These are phyloP conservation scores for Scaptomyza polygonia DNA, from an alignment of 2,888 invertebrate species.

Conservation along the genomic window DNA sequence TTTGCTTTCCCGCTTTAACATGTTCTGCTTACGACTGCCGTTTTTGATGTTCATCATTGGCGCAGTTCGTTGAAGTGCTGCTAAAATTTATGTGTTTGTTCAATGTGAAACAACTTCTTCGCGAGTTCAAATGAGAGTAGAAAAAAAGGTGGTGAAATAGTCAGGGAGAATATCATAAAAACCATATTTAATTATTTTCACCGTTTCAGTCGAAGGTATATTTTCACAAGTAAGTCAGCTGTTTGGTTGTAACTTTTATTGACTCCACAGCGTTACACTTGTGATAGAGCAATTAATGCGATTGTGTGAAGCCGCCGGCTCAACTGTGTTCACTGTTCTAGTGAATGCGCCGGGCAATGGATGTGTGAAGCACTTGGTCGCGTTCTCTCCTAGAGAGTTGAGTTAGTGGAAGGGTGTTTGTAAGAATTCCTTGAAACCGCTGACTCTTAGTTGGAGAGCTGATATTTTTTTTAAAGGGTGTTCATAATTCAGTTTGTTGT, in stretches of 20 bases:
- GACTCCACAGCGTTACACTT: conserved; percentile 82
- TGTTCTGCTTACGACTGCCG: conserved; percentile 9
- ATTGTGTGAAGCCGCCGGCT: conserved; percentile 56
- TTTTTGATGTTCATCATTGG: conserved; percentile 35
- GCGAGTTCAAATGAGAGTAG: too few relatives aligned
- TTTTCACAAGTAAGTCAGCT: conserved; percentile 82
- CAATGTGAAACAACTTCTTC: too few relatives aligned
- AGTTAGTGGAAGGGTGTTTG: conserved; percentile 46
- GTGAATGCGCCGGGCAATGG: conserved; percentile 65
- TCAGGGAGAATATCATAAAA: too few relatives aligned
- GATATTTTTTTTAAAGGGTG: conserved; percentile 49
- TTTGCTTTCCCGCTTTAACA: conserved; percentile 22
- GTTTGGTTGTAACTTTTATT: conserved; percentile 65
- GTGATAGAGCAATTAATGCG: conserved; percentile 78
- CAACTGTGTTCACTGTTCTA: conserved; percentile 79
- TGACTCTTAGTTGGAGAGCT: conserved; percentile 81
- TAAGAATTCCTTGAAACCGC: conserved; percentile 13
- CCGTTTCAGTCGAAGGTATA: not conserved
- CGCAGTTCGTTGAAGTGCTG: conserved; percentile 43
- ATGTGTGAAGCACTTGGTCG: conserved; percentile 61
- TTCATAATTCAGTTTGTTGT: conserved; percentile 23
- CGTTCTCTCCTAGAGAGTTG: conserved; percentile 82
- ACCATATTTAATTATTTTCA: too few relatives aligned
- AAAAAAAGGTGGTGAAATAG: too few relatives aligned
- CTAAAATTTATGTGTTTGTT: not conserved